Evolutionary conservation across 1,140 invertebrate genomes (phyloP).

Genomic region (Lanistes nyassanus): DNA sequence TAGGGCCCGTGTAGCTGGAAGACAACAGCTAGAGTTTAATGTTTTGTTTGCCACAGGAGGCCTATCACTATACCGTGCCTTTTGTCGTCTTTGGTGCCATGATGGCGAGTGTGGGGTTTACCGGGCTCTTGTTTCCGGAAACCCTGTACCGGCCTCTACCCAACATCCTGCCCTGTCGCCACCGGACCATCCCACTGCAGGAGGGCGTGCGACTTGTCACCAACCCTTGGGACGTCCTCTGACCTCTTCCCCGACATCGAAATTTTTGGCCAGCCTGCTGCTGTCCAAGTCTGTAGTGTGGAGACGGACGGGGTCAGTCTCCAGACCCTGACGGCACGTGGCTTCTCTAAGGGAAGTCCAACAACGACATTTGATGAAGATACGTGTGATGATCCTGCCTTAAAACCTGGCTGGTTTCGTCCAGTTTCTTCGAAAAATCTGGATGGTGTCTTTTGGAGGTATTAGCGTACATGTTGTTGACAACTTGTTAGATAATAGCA

Average conservation of each 20-base stretch:
- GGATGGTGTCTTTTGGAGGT: too few species aligned
- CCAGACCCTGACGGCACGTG: background rate
- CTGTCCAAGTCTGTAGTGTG: too few species aligned
- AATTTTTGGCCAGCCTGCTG: background rate
- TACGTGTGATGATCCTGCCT: too few species aligned
- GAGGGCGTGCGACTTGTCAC: conserved; percentile 36
- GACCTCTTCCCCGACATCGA: conserved; percentile 10
- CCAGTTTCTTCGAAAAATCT: too few species aligned
- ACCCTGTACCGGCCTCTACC: conserved; percentile 43
- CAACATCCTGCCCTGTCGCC: conserved; percentile 49
- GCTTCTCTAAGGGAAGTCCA: background rate
- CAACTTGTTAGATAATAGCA: too few species aligned
- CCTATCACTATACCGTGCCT: conserved; percentile 42
- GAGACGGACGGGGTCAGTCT: too few species aligned
- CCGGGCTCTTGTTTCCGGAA: conserved; percentile 43
- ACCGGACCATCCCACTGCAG: conserved; percentile 46
- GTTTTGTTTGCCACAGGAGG: conserved; percentile 25
- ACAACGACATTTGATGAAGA: too few species aligned
- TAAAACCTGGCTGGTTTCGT: too few species aligned
- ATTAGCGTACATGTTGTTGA: too few species aligned
- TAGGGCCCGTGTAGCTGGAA: too few species aligned
- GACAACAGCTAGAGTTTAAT: too few species aligned
- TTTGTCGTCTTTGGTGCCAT: conserved; percentile 40
- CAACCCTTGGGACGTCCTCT: conserved; percentile 27
- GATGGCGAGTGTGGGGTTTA: conserved; percentile 46